Evolutionary conservation across 2,888 invertebrate genomes (phyloP), one percentile per base, ranked within the genome.

Genomic region (Odontocerum albicorne): DNA sequence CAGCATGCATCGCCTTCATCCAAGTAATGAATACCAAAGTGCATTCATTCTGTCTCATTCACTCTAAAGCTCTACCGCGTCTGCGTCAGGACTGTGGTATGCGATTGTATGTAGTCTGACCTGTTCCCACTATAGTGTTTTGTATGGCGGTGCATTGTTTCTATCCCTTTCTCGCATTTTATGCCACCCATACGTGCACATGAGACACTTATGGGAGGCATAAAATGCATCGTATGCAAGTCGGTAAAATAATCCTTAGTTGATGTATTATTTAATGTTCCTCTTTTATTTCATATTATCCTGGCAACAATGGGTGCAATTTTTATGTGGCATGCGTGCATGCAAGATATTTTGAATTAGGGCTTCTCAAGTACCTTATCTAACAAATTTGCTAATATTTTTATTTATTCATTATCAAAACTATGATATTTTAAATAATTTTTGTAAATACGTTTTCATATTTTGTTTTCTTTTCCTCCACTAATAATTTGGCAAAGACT

Each of bases 41-140:
- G 56, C 59, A 57, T 57, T 59, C 12, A 6, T 33, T 55, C 55
- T 43, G 20, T 60, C 56, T 50, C 57, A 46, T 36, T 60, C 47
- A 10, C 43, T n/a, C 51, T 12, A 3, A 33, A 17, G 15, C 39
- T 15, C 21, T 35, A 35, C 35, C 38, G 47, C 12, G 38, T 31
- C 36, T 32, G 36, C 38, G 51, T 36, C 33, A 31, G 13, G 6
- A 27, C 36, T 22, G 6, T 44, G 13, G 19, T 13, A n/a, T 17
- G 32, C 32, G 12, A n/a, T 4, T 8, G 39, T 6, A 13, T 22
- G 6, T 39, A 15, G 16, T 38, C 20, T 22, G 17, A 44, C 43
- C 38, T 42, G 4, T 17, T 51, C 42, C 10, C 22, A 21, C 46
- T 4, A n/a, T 19, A n/a, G 7, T 21, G 21, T 16, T 20, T 12